Base-by-base conservation (phyloP, 1,140 invertebrate species). In the Drosophila ambigua region DNA sequence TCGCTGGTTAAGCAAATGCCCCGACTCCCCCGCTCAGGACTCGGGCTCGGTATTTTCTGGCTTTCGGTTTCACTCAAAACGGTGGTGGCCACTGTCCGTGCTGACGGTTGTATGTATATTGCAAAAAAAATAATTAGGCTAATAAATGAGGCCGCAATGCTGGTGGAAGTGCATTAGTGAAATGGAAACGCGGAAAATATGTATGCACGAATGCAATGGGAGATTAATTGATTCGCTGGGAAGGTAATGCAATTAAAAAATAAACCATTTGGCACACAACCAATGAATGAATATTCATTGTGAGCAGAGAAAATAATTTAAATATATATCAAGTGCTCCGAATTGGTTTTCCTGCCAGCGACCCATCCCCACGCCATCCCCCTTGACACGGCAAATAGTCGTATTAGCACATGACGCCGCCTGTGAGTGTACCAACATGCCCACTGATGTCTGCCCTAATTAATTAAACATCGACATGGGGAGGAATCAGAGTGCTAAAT, bases 131-230 rank as follows among this genome's bases (percentile, higher is more conserved):
- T 85, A 84, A 85, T 84, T 85, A 77, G 77, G 48, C 45, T 58
- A 81, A 78, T 81, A 87, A 85, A 85, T 77, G 82, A 72, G 62
- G 48, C 65, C 65, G 64, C 73, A 75, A 51, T 50, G 64, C 62
- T 52, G 48, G 31, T 52, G 58, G 54, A 75, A 53, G 50, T 67
- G 72, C 73, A 76, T 66, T 68, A 71, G 45, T 72, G 68, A 76
- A 77, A 75, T 73, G 52, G 61, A 85, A 62, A 76, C 58, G 67
- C 43, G 44, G 35, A 51, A 55, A 67, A 55, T 63, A 48, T 50
- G 43, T 9, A 31, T 31, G 28, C 26, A 28, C 5, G 26, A 6
- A 7, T 28, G 5, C 26, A 5, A 2, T 28, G 26, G 8, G 9
- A 31, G 31, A 31, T 31, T 31, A 31, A 39, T 39, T 5, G 35